These are phyloP conservation scores for Nothobranchius kuhntae DNA, from an alignment of 2,113 vertebrate species.

Conservation along the genomic window DNA sequence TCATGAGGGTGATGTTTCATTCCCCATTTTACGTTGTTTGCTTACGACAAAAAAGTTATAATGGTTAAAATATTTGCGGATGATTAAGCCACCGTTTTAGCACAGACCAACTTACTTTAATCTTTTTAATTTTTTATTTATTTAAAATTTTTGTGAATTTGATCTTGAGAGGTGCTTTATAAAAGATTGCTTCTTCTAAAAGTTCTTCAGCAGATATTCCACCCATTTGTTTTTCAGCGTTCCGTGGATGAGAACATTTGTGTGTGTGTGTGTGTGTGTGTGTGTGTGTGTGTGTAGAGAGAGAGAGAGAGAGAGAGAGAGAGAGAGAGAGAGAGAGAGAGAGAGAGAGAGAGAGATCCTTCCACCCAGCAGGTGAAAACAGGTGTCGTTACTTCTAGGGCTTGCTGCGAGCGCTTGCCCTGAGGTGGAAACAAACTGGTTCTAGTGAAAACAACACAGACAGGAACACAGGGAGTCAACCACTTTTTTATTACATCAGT, in stretches of 20 bases:
- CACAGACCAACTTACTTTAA: constrained; percentile 15
- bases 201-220: constrained; percentile 19
- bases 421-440: constrained; percentile 46
- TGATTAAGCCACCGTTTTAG: too few relatives aligned
- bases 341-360: too few relatives aligned
- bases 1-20: too few relatives aligned
- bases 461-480: neutral
- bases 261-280: neutral
- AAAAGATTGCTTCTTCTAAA: neutral
- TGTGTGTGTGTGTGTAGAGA: neutral
- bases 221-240: constrained; percentile 41
- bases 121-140: too few relatives aligned
- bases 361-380: constrained; percentile 43
- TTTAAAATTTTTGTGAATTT: too few relatives aligned
- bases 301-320: too few relatives aligned
- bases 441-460: constrained; percentile 28
- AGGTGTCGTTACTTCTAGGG: constrained; percentile 40
- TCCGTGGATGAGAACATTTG: constrained; percentile 24
- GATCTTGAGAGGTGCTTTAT: too few relatives aligned
- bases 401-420: constrained; percentile 44
- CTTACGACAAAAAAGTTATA: too few relatives aligned
- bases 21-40: too few relatives aligned
- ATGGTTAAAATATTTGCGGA: too few relatives aligned
- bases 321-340: too few relatives aligned
- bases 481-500: constrained; percentile 1